These are phyloP conservation scores for Trinorchestia longiramus DNA, from an alignment of 1,140 invertebrate genomes.

Conservation along the genomic window DNA sequence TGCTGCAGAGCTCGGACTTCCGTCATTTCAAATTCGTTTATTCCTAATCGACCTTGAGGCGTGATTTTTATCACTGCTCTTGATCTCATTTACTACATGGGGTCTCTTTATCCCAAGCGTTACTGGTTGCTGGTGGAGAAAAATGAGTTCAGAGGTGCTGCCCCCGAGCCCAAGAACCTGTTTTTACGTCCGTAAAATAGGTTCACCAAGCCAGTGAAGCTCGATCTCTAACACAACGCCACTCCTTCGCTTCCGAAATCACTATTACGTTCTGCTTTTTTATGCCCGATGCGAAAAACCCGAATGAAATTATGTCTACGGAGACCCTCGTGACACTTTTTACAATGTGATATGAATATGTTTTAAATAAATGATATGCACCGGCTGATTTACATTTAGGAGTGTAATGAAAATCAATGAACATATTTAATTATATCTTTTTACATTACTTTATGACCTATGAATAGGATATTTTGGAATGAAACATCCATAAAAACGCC, in stretches of 20 bases:
- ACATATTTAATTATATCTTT: neutral
- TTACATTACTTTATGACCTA: too few species aligned
- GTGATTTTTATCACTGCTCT: neutral
- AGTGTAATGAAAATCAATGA: neutral
- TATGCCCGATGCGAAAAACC: neutral
- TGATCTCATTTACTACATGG: neutral
- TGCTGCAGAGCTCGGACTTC: neutral
- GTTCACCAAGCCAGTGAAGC: neutral
- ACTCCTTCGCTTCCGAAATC: neutral
- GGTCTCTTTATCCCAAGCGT: neutral
- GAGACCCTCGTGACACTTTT: neutral
- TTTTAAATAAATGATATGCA: neutral
- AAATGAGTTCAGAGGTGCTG: neutral
- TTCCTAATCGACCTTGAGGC: neutral
- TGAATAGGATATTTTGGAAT: too few species aligned
- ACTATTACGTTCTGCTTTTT: neutral
- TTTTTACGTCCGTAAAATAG: neutral
- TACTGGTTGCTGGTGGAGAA: neutral
- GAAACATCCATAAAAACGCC: too few species aligned
- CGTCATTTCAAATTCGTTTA: neutral
- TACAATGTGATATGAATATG: neutral
- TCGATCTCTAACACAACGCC: neutral
- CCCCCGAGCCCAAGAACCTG: neutral
- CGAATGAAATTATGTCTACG: neutral
- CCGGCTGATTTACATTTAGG: neutral